Conservation (phyloP, 1,140 invertebrate genomes). For the Drosophila malerkotliana region DNA sequence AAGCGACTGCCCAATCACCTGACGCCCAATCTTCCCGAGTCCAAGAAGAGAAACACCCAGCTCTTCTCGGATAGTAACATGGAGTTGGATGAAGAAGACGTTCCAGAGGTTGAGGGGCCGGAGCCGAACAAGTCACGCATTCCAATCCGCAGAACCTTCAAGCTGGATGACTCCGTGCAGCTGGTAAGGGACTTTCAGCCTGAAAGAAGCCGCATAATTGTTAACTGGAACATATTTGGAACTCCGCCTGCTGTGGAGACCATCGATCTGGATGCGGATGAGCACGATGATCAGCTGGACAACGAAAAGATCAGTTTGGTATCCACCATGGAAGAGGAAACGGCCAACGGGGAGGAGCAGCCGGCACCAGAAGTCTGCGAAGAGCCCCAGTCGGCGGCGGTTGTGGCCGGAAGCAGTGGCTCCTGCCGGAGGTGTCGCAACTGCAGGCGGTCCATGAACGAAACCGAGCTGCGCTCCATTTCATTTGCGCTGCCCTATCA, state of each 20-base stretch:
- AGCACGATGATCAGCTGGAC: slow-evolving; percentile 34
- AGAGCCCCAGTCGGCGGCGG: slow-evolving; percentile 7
- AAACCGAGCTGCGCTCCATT: slow-evolving; percentile 9
- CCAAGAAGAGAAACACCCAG: slow-evolving; percentile 48
- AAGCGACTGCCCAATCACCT: slow-evolving; percentile 49
- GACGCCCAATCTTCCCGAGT: slow-evolving; percentile 61
- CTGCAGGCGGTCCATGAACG: slow-evolving; percentile 45
- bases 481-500: slow-evolving; percentile 40
- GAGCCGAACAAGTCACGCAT: slow-evolving; percentile 15
- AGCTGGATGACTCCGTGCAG: slow-evolving; percentile 27
- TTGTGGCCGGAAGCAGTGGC: slow-evolving; percentile 22
- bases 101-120: not conserved
- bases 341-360: not conserved
- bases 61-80: slow-evolving; percentile 1
- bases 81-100: slow-evolving; percentile 5
- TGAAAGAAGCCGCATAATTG: not conserved
- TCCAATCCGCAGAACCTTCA: slow-evolving; percentile 9
- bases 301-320: slow-evolving; percentile 59
- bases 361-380: slow-evolving; percentile 28
- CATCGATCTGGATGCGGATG: slow-evolving; percentile 11
- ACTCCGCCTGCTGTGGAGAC: not conserved
- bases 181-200: slow-evolving; percentile 16
- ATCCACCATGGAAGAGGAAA: slow-evolving; percentile 59
- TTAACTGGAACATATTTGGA: slow-evolving; percentile 21
- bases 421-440: slow-evolving; percentile 46